A percentile compares a stretch with the other conserved stretches of the same genome.
phyloP scores from a whole-genome alignment of 2,888 invertebrate species.

The Drosophila pseudotalamancana region DNA sequence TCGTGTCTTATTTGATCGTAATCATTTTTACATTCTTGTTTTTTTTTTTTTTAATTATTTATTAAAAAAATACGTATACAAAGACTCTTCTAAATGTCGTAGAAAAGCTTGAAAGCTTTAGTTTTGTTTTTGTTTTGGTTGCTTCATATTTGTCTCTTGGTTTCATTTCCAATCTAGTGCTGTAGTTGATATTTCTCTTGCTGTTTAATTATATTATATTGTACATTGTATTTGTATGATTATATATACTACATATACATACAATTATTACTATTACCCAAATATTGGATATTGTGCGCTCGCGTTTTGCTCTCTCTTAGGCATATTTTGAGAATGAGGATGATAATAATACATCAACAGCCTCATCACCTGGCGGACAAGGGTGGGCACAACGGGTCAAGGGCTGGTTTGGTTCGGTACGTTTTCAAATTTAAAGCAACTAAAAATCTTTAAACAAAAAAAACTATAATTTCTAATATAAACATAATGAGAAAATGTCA shows the following conservation, averaged over 20 bases:
- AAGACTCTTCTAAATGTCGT: too few species aligned
- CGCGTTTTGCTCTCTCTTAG: constrained; percentile 81
- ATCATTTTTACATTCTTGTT: not conserved
- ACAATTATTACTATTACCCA: constrained; percentile 46
- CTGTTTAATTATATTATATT: constrained; percentile 28
- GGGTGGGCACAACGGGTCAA: constrained; percentile 90
- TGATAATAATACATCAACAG: constrained; percentile 84
- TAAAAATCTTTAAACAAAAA: constrained; percentile 46
- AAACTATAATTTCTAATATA: constrained; percentile 49
- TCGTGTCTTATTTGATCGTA: not conserved
- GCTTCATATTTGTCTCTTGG: constrained; percentile 10
- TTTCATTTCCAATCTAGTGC: constrained; percentile 46
- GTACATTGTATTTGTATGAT: constrained; percentile 26
- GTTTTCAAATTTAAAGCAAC: constrained; percentile 82
- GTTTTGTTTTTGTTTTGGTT: not conserved
- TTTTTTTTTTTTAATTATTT: not conserved
- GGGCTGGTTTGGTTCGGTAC: constrained; percentile 90
- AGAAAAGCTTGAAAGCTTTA: not conserved
- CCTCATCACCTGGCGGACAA: constrained; percentile 85
- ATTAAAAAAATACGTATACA: too few species aligned
- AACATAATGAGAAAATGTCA: constrained; percentile 52
- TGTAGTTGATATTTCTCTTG: constrained; percentile 33
- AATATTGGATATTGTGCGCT: constrained; percentile 70
- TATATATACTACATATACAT: constrained; percentile 40
- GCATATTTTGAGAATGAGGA: constrained; percentile 84